Evolutionary conservation across 2,797 vertebrate species (phyloP), one percentile per base, ranked within the genome.

Genomic region (Sarcoramphus papa): DNA sequence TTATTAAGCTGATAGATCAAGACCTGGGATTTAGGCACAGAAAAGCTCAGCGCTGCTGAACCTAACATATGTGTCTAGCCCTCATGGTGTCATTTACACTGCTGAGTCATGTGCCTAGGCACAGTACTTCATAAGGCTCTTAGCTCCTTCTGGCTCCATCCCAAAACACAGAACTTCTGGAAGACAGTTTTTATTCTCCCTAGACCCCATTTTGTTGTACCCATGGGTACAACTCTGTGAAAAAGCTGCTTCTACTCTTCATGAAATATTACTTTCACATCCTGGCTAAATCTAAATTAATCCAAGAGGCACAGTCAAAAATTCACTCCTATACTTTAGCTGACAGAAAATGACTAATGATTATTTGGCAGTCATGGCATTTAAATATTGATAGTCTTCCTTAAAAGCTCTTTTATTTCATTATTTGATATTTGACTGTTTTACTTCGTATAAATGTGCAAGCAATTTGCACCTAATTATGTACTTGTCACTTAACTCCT

Each of bases 301-400:
- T 93, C 64, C 51, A 89, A 67, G 80, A 97, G 20, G 22, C 59
- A 72, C 54, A 90, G 65, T 88, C 59, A 94, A 85, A 96, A 95
- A 94, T 74, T 69, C 24, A 41, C 16, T 90, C 41, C 25, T 82
- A 12, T 85, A 37, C 40, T 83, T 93, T 54, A 86, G 41, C n/a
- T 92, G 73, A 76, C 75, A 64, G 57, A 84, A 93, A 94, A 86
- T 88, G 14, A 70, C 40, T 94, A 92, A 96, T 63, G 30, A 80
- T 77, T 96, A 69, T 92, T 92, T 87, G 56, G 59, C 77, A 95
- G 79, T 84, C 78, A 57, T 18, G 25, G 22, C 53, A 86, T 89
- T 96, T 96, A 90, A 97, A 96, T 96, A 95, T 92, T 92, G 56
- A 85, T 82, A 74, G 51, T 88, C 67, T 91, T 89, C 54, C 40